phyloP scores from a whole-genome alignment of 1,140 invertebrate genomes.

The Drosophila serrata region DNA sequence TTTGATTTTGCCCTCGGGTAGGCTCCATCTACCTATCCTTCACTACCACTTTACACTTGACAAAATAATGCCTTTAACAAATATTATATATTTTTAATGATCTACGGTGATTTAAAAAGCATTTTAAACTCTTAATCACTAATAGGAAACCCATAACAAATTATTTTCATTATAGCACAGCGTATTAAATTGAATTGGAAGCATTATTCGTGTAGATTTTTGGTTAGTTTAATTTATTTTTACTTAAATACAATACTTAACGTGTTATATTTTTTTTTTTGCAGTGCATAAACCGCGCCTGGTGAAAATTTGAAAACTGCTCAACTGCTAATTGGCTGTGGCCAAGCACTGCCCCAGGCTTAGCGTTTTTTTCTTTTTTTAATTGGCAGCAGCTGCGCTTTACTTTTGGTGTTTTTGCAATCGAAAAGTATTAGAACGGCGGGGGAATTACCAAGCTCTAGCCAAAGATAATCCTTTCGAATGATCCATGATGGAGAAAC shows the following conservation, averaged over 20 bases:
- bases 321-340: constrained; percentile 79
- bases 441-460: not conserved
- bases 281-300: constrained; percentile 10
- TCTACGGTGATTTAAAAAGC: not conserved
- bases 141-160: not conserved
- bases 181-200: not conserved
- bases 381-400: constrained; percentile 55
- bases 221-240: no score
- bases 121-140: not conserved
- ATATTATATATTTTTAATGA: not conserved
- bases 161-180: not conserved
- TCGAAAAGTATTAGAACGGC: constrained; percentile 5
- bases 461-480: not conserved
- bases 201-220: accelerated
- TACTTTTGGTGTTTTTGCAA: constrained; percentile 19
- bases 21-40: not conserved
- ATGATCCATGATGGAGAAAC: not conserved
- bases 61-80: not conserved
- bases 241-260: not conserved
- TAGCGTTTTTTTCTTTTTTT: constrained; percentile 41
- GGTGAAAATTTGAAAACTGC: constrained; percentile 69
- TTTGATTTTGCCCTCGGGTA: constrained; percentile 34
- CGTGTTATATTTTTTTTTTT: not conserved
- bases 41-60: not conserved
- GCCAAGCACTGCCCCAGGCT: constrained; percentile 21